A percentile compares a stretch with the other conserved stretches of the same genome.
Evolutionary conservation across 1,140 invertebrate species (phyloP).

Genomic region (Brachionus koreanus): DNA sequence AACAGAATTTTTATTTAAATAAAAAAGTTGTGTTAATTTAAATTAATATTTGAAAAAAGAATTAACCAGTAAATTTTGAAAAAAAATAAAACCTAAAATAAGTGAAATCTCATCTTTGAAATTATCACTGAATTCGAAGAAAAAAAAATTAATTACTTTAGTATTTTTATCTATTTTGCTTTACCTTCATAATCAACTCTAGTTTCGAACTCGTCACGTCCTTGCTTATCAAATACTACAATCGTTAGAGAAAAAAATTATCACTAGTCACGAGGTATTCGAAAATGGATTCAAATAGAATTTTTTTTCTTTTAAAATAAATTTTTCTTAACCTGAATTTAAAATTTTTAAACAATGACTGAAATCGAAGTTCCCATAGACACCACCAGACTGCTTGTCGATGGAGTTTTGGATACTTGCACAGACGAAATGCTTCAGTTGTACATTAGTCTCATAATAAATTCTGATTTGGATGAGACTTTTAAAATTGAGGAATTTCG

Average conservation of each 20-base stretch:
- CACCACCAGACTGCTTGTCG: background rate
- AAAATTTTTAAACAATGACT: slow-evolving; percentile 9
- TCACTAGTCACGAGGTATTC: slow-evolving; percentile 8
- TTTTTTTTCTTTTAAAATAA: background rate
- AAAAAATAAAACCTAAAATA: background rate
- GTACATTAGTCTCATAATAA: slow-evolving; percentile 25
- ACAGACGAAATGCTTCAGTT: slow-evolving; percentile 39
- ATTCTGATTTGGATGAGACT: slow-evolving; percentile 19
- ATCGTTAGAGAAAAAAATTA: background rate
- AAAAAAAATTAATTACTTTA: slow-evolving; percentile 25
- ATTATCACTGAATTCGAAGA: background rate
- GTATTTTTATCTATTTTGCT: background rate
- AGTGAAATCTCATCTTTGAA: slow-evolving; percentile 14
- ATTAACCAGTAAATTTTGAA: background rate
- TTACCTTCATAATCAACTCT: background rate
- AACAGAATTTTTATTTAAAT: background rate
- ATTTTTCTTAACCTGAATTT: background rate
- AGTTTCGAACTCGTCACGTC: background rate
- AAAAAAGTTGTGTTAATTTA: background rate
- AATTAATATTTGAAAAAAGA: background rate
- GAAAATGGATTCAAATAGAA: background rate
- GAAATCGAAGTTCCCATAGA: slow-evolving; percentile 17
- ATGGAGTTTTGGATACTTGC: background rate
- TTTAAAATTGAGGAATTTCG: slow-evolving; percentile 41
- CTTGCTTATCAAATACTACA: slow-evolving; percentile 24